These are phyloP conservation scores for Lasioglossum zephyrum DNA, from an alignment of 2,888 invertebrate genomes.

Conservation along the genomic window DNA sequence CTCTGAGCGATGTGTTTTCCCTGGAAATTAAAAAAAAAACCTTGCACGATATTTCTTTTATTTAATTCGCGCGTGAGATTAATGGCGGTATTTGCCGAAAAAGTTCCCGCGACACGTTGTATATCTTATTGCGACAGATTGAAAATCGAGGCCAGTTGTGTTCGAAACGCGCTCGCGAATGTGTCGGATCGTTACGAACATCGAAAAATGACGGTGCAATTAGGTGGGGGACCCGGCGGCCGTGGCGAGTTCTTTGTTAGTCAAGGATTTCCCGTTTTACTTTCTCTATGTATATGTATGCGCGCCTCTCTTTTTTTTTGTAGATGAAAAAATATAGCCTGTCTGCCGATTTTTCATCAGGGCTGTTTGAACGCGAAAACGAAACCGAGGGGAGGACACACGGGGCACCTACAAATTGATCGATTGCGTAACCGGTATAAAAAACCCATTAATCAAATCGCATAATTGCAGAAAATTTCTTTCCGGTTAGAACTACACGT, in stretches of 20 bases:
- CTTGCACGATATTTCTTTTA: too few species aligned
- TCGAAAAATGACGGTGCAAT: conserved; percentile 70
- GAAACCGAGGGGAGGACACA: neutral
- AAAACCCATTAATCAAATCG: conserved; percentile 30
- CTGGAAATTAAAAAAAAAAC: neutral
- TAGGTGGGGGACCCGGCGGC: conserved; percentile 47
- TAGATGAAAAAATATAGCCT: conserved; percentile 33
- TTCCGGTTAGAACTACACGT: conserved; percentile 2
- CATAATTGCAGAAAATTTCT: conserved; percentile 8
- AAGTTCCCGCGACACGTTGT: neutral
- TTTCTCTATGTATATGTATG: neutral
- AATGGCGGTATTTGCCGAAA: neutral
- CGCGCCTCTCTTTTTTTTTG: neutral
- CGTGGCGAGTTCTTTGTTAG: conserved; percentile 58
- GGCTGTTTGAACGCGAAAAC: conserved; percentile 29
- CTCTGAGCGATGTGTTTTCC: neutral
- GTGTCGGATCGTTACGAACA: conserved; percentile 46
- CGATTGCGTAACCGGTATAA: conserved; percentile 10
- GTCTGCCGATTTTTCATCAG: conserved; percentile 47
- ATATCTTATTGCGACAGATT: conserved; percentile 13
- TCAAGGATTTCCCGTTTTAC: conserved; percentile 58
- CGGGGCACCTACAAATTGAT: conserved; percentile 26
- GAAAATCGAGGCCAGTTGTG: conserved; percentile 34
- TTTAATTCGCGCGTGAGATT: neutral
- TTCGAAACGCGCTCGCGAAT: conserved; percentile 14